phyloP scores from a whole-genome alignment of 2,113 vertebrate species.

The Corythornis vintsioides region DNA sequence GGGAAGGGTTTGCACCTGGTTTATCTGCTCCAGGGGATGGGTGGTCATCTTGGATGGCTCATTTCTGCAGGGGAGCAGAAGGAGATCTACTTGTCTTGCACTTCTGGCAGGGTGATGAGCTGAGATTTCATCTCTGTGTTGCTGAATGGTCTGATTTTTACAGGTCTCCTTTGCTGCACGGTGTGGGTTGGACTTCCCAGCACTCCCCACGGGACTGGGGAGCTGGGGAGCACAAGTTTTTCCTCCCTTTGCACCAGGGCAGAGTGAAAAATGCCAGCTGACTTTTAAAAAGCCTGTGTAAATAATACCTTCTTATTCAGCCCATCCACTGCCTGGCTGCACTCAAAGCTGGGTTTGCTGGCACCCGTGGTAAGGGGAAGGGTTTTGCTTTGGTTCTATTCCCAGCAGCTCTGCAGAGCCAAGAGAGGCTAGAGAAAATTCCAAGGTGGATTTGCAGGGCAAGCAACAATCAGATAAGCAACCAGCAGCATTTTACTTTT shows the following conservation, averaged over 20 bases:
- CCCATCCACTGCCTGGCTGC: background rate
- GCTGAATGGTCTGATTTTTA: background rate
- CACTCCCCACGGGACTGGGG: rapidly evolving
- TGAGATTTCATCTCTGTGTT: background rate
- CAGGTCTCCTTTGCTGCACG: background rate
- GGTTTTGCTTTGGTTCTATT: background rate
- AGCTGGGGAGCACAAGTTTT: background rate
- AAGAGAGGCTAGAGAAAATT: background rate
- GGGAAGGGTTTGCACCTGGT: background rate
- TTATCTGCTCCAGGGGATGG: rapidly evolving
- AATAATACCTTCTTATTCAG: background rate
- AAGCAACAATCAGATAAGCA: background rate
- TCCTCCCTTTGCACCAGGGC: background rate
- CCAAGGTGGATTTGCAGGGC: background rate
- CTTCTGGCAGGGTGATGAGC: background rate
- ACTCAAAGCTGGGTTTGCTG: conserved; percentile 2
- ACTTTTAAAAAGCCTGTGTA: background rate
- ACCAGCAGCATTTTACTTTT: background rate
- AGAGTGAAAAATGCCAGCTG: background rate
- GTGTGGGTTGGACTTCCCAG: background rate
- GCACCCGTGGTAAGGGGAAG: background rate
- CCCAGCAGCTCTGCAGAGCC: background rate
- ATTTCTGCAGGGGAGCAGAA: background rate
- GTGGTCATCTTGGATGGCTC: background rate
- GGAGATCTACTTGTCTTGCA: background rate